Percentiles rank a stretch among this genome's conserved stretches.
These are phyloP conservation scores for Pipa parva DNA, from an alignment of 2,113 vertebrate genomes.

Conservation along the genomic window DNA sequence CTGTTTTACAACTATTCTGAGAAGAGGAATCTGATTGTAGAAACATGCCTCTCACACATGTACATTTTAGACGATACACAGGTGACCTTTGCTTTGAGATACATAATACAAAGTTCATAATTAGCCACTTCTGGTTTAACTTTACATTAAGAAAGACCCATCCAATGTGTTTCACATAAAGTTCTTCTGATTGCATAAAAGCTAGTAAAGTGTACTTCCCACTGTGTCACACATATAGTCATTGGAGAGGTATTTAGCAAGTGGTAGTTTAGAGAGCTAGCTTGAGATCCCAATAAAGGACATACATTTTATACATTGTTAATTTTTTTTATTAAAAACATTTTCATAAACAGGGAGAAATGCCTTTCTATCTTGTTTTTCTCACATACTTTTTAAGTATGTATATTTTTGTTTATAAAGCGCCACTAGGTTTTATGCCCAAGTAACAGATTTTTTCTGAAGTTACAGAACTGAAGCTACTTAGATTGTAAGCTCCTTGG, in stretches of 20 bases:
- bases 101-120: not conserved
- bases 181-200: not conserved
- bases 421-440: no score
- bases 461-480: no score
- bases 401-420: no score
- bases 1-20: not conserved
- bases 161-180: not conserved
- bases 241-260: constrained; percentile 12
- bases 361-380: no score
- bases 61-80: not conserved
- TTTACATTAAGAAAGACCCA: not conserved
- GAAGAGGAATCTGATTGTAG: not conserved
- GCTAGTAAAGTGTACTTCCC: not conserved
- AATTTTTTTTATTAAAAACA: no score
- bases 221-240: not conserved
- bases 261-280: no score
- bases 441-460: no score
- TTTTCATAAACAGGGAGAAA: no score
- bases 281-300: no score
- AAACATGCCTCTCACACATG: not conserved
- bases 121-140: not conserved
- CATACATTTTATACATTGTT: no score
- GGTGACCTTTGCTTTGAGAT: not conserved
- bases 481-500: no score
- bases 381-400: no score